These are phyloP conservation scores for Phalera bucephala DNA, from an alignment of 2,888 invertebrate species.

Conservation along the genomic window DNA sequence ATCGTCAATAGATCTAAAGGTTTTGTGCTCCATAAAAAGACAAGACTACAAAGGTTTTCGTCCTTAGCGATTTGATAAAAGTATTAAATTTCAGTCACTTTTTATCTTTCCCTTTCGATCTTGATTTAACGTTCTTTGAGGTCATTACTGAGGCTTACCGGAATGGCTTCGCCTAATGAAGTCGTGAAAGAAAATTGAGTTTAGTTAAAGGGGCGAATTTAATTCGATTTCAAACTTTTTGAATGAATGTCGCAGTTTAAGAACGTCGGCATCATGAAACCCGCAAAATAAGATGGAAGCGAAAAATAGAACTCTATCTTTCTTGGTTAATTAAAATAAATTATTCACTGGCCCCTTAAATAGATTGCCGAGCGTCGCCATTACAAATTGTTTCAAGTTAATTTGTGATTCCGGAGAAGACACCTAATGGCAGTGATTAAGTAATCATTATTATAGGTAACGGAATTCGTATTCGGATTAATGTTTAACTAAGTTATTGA, in stretches of 20 bases:
- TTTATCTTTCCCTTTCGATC: slow-evolving; percentile 73
- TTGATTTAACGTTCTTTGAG: slow-evolving; percentile 80
- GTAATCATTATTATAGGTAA: slow-evolving; percentile 28
- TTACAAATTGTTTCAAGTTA: slow-evolving; percentile 62
- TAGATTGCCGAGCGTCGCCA: slow-evolving; percentile 58
- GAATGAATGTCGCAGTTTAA: slow-evolving; percentile 74
- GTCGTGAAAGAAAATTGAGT: slow-evolving; percentile 81
- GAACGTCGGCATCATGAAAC: slow-evolving; percentile 59
- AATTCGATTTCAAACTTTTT: slow-evolving; percentile 80
- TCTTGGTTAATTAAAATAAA: slow-evolving; percentile 75
- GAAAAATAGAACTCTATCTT: slow-evolving; percentile 68
- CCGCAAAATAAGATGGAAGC: slow-evolving; percentile 65
- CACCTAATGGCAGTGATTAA: slow-evolving; percentile 50
- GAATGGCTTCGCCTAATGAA: slow-evolving; percentile 79
- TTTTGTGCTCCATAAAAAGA: slow-evolving; percentile 37
- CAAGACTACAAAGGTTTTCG: slow-evolving; percentile 57
- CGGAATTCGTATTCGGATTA: slow-evolving; percentile 15
- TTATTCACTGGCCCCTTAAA: slow-evolving; percentile 66
- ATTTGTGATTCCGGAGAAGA: slow-evolving; percentile 44
- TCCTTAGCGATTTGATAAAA: slow-evolving; percentile 68
- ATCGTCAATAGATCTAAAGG: slow-evolving; percentile 30
- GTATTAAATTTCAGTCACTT: slow-evolving; percentile 75
- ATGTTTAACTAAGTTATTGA: slow-evolving; percentile 9
- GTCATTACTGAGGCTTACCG: slow-evolving; percentile 79
- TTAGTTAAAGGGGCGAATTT: slow-evolving; percentile 81